phyloP scores from a whole-genome alignment of 2,113 vertebrate species.

The Cynopterus brachyotis region DNA sequence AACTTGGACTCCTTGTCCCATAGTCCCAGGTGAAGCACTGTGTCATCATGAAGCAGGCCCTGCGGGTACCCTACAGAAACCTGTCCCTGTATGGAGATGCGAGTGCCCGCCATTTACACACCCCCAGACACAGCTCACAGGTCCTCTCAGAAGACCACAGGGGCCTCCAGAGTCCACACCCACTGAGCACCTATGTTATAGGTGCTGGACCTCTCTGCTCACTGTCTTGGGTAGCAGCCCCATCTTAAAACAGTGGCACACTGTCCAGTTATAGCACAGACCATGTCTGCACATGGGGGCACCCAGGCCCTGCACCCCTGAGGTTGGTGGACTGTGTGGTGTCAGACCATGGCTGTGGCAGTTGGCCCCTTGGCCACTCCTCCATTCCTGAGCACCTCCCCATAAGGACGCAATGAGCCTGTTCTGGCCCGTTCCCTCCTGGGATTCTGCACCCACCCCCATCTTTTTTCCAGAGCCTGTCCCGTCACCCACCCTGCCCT shows the following conservation, averaged over 20 bases:
- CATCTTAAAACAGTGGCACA: too few relatives aligned
- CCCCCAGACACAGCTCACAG: neutral
- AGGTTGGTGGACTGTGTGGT: neutral
- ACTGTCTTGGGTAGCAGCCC: too few relatives aligned
- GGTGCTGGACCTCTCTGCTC: constrained; percentile 68
- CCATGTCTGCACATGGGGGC: too few relatives aligned
- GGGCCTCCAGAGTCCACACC: neutral
- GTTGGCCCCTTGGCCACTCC: neutral
- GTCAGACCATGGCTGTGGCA: neutral
- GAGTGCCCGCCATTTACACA: constrained; percentile 21
- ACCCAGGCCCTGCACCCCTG: neutral
- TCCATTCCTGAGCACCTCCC: neutral
- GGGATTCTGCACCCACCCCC: neutral
- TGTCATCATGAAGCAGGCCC: constrained; percentile 65
- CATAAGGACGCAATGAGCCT: neutral
- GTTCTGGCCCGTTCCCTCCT: neutral
- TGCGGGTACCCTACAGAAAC: constrained; percentile 71
- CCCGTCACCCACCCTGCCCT: neutral
- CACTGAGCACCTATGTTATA: constrained; percentile 19
- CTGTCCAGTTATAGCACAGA: neutral
- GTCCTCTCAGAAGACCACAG: neutral
- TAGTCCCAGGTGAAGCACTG: constrained; percentile 48
- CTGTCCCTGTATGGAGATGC: constrained; percentile 59
- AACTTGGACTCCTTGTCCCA: too few relatives aligned
- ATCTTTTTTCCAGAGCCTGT: neutral